Evolutionary conservation across 2,888 invertebrate genomes (phyloP).

Genomic region (Cataglyphis livida): DNA sequence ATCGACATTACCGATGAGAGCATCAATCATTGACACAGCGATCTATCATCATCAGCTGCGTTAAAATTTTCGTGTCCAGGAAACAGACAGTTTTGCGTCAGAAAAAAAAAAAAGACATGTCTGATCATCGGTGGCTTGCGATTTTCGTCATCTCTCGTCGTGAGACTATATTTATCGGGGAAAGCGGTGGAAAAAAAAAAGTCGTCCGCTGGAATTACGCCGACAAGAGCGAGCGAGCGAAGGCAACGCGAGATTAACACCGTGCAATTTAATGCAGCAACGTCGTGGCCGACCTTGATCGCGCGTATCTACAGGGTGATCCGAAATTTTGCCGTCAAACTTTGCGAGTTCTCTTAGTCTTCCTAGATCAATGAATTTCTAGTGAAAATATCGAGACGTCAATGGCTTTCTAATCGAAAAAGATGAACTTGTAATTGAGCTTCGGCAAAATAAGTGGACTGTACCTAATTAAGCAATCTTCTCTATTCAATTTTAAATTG

Average conservation of each 20-base stretch:
- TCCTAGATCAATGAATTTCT: not conserved
- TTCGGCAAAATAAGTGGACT: not conserved
- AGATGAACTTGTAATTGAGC: not conserved
- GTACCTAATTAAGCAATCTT: not conserved
- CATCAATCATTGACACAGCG: conserved; percentile 24
- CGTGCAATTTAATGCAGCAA: conserved; percentile 68
- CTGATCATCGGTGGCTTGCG: conserved; percentile 30
- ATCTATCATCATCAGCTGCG: conserved; percentile 15
- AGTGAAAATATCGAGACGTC: not conserved
- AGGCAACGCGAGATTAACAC: conserved; percentile 63
- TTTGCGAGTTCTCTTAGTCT: no score
- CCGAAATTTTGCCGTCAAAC: not conserved
- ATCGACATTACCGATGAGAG: conserved; percentile 1
- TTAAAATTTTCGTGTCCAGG: not conserved
- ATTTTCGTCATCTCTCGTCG: conserved; percentile 28
- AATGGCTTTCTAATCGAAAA: not conserved
- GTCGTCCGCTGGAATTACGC: conserved; percentile 49
- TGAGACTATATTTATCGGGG: conserved; percentile 19
- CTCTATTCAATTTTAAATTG: not conserved
- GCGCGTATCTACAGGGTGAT: conserved; percentile 24
- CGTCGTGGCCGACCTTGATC: conserved; percentile 49
- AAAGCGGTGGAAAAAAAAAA: conserved; percentile 31
- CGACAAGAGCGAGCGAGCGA: conserved; percentile 1
- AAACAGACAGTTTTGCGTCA: conserved; percentile 13
- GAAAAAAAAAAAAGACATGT: conserved; percentile 34